phyloP scores from a whole-genome alignment of 1,140 invertebrate species.

The Conus betulinus region DNA sequence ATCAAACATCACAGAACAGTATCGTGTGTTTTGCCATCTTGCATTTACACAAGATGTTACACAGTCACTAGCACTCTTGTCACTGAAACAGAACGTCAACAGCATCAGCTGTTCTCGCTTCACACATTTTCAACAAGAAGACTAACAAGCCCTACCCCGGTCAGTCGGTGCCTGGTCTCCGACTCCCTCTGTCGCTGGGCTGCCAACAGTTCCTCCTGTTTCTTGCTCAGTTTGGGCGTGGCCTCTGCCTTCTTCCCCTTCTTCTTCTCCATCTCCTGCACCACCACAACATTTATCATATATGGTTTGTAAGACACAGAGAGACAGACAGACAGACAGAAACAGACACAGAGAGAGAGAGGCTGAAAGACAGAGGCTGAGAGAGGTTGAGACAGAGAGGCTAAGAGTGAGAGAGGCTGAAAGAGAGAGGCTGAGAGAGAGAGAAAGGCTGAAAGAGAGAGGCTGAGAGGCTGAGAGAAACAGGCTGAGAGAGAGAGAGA shows the following conservation, averaged over 20 bases:
- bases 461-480: too few relatives aligned
- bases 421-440: too few relatives aligned
- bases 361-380: too few relatives aligned
- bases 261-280: slow-evolving; percentile 91
- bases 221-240: slow-evolving; percentile 86
- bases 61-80: background rate
- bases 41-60: too few relatives aligned
- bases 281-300: background rate
- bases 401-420: too few relatives aligned
- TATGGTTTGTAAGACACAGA: background rate
- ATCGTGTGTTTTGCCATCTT: too few relatives aligned
- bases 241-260: slow-evolving; percentile 87
- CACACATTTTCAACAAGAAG: background rate
- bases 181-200: slow-evolving; percentile 91
- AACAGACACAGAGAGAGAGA: too few relatives aligned
- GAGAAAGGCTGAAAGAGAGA: too few relatives aligned
- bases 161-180: slow-evolving; percentile 82
- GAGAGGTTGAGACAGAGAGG: too few relatives aligned
- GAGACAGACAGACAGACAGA: too few relatives aligned
- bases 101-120: background rate
- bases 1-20: background rate
- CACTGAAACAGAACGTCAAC: background rate
- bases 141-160: slow-evolving; percentile 3
- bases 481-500: too few relatives aligned
- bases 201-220: slow-evolving; percentile 95